A percentile compares a stretch with the other conserved stretches of the same genome.
These are phyloP conservation scores for Agelas oroides DNA, from an alignment of 37 sponge, comb jelly and placozoan genomes.

Conservation along the genomic window DNA sequence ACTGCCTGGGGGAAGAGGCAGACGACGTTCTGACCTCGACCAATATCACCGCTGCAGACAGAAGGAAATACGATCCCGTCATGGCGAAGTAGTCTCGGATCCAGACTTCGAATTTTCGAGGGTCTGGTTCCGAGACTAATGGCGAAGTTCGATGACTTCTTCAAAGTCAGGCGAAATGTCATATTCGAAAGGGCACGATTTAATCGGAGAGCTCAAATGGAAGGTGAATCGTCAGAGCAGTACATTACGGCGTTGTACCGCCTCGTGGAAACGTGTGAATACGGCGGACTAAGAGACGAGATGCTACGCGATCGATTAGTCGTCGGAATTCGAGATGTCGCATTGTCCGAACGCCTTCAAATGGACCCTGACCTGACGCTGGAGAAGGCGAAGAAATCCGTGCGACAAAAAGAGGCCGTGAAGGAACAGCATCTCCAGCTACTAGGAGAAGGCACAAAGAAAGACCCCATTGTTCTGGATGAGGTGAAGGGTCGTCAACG, in stretches of 20 bases:
- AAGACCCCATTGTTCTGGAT: background rate
- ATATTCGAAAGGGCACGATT: constrained; percentile 6
- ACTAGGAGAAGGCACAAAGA: background rate
- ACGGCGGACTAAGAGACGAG: background rate
- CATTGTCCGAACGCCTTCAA: constrained; percentile 23
- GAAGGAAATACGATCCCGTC: constrained; percentile 5
- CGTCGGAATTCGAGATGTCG: constrained; percentile 22
- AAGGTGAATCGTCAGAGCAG: constrained; percentile 27
- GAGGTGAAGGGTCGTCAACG: background rate
- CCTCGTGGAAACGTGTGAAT: background rate
- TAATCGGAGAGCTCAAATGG: constrained; percentile 19
- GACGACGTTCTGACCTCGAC: constrained; percentile 24
- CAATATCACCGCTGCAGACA: constrained; percentile 10
- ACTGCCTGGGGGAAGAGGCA: constrained; percentile 43
- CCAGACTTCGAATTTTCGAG: no score
- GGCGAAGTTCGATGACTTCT: constrained; percentile 42
- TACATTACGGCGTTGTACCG: constrained; percentile 20
- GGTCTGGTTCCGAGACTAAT: no score
- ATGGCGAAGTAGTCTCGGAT: no score
- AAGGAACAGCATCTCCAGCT: constrained; percentile 20
- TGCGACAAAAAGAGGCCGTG: constrained; percentile 33
- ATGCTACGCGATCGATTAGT: constrained; percentile 24
- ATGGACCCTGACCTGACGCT: constrained; percentile 38
- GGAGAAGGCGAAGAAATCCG: constrained; percentile 32
- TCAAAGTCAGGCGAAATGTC: constrained; percentile 1